These are phyloP conservation scores for Dinocampus coccinellae DNA, from an alignment of 2,888 invertebrate genomes.

Conservation along the genomic window DNA sequence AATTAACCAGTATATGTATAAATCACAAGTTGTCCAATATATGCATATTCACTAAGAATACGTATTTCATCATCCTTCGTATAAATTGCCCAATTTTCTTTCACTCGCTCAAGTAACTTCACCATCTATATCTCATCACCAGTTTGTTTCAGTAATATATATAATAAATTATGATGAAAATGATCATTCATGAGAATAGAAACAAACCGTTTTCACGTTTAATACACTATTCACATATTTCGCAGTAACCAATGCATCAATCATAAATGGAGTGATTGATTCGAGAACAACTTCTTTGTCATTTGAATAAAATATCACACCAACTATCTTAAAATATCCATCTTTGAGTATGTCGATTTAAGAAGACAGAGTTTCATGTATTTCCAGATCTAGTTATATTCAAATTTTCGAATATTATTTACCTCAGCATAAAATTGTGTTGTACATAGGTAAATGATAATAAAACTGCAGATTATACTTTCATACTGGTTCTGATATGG, in stretches of 20 bases:
- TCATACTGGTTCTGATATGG: constrained; percentile 35
- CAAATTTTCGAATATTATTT: too few species aligned
- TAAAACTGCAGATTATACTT: not conserved
- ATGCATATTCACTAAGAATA: not conserved
- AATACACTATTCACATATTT: constrained; percentile 4
- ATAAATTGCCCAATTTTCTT: not conserved
- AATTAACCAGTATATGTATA: not conserved
- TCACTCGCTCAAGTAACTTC: not conserved
- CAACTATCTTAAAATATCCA: too few species aligned
- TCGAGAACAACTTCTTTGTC: too few species aligned
- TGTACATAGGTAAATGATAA: not conserved
- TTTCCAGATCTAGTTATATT: too few species aligned
- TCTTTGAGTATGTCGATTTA: too few species aligned
- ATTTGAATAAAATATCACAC: too few species aligned
- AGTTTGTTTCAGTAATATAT: not conserved
- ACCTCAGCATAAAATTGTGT: too few species aligned
- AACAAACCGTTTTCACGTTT: constrained; percentile 9
- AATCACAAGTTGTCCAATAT: not conserved
- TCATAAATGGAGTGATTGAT: too few species aligned
- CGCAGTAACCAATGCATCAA: too few species aligned
- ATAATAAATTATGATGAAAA: not conserved
- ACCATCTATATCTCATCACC: not conserved
- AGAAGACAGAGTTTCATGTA: too few species aligned
- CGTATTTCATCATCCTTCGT: not conserved
- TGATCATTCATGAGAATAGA: not conserved